These are phyloP conservation scores for Sinosuthora webbiana DNA, from an alignment of 2,113 vertebrate species.

Conservation along the genomic window DNA sequence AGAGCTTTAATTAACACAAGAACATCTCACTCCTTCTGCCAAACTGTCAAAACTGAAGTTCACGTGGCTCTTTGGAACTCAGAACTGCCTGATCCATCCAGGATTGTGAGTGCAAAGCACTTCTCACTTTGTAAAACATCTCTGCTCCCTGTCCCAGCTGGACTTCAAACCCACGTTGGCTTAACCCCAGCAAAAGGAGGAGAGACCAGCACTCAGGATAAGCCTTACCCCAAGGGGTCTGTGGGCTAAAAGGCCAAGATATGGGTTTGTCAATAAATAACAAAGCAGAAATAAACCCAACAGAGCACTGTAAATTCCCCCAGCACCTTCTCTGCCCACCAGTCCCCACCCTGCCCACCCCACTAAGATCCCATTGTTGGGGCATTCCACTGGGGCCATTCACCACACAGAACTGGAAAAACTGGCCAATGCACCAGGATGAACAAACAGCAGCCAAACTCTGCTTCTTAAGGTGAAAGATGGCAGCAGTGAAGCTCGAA, in stretches of 20 bases:
- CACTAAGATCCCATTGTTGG: accelerated
- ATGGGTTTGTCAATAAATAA: neutral
- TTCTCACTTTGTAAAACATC: neutral
- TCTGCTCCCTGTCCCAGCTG: neutral
- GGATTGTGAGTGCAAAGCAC: neutral
- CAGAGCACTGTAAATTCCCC: neutral
- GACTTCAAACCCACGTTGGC: neutral
- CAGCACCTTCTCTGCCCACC: neutral
- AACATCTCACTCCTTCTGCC: neutral
- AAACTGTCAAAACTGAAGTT: neutral
- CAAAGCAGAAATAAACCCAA: neutral
- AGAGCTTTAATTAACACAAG: neutral
- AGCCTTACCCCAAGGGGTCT: neutral
- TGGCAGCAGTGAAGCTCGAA: neutral
- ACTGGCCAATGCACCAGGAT: neutral
- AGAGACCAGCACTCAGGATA: neutral
- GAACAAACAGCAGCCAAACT: neutral
- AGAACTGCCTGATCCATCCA: neutral
- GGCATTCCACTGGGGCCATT: neutral
- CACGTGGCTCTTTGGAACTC: neutral
- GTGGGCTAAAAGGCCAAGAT: neutral
- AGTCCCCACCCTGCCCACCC: neutral
- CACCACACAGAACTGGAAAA: neutral
- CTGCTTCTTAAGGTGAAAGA: neutral
- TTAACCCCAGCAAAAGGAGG: neutral